A percentile compares a stretch with the other conserved stretches of the same genome.
Conservation (phyloP, 2,888 invertebrate genomes). For the Thymelicus lineola region DNA sequence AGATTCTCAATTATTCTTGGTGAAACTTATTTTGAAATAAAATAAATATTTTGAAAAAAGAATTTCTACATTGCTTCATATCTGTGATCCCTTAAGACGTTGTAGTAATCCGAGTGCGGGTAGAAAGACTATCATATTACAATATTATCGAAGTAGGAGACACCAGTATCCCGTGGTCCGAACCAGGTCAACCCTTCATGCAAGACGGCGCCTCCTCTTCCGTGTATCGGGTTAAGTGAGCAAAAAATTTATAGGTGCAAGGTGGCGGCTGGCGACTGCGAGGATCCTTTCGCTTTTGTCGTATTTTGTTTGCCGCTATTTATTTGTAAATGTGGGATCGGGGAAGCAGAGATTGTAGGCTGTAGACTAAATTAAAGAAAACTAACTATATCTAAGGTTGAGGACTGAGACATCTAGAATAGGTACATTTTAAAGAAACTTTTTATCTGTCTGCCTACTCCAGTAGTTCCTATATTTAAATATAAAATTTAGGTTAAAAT, state of each 20-base stretch:
- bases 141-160: neutral
- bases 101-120: neutral
- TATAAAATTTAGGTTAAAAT: too few species aligned
- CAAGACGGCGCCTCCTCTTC: conserved; percentile 80
- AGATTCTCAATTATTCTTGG: too few species aligned
- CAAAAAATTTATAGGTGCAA: conserved; percentile 64
- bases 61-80: too few species aligned
- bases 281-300: neutral
- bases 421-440: too few species aligned
- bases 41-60: too few species aligned
- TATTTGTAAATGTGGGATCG: neutral
- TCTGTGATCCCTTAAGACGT: too few species aligned
- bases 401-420: too few species aligned
- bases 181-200: conserved; percentile 75
- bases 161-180: conserved; percentile 18
- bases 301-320: neutral
- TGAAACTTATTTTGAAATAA: too few species aligned
- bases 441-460: too few species aligned
- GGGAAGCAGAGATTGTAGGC: neutral
- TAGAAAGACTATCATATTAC: neutral
- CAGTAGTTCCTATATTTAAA: too few species aligned
- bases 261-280: neutral
- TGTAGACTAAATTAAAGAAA: neutral
- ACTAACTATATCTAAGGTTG: too few species aligned
- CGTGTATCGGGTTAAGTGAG: conserved; percentile 74